Evolutionary conservation across 2,888 invertebrate species (phyloP).

Genomic region (Cyrtodaria siliqua): DNA sequence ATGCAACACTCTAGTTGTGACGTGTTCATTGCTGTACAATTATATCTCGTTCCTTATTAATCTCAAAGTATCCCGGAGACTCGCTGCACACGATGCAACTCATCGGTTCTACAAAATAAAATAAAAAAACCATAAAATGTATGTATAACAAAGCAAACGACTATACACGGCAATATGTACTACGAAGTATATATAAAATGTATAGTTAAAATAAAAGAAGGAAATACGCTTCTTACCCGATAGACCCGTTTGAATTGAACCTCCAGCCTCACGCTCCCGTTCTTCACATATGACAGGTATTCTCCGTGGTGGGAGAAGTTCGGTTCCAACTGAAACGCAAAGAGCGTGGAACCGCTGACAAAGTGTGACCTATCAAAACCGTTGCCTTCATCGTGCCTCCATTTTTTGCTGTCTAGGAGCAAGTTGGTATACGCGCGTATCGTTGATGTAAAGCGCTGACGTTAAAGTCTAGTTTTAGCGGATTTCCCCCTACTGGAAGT

Average conservation of each 20-base stretch:
- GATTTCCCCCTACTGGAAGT: constrained; percentile 39
- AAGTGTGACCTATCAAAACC: constrained; percentile 3
- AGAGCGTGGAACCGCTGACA: constrained; percentile 9
- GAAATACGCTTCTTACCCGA: background rate
- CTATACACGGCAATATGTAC: too few species aligned
- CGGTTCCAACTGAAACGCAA: constrained; percentile 20
- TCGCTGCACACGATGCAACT: constrained; percentile 9
- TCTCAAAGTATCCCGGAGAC: constrained; percentile 1
- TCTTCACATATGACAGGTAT: constrained; percentile 16
- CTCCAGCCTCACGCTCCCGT: constrained; percentile 8
- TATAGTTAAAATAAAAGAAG: background rate
- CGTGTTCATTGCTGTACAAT: constrained; percentile 4
- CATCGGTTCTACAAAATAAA: constrained; percentile 1
- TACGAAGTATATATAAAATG: too few species aligned
- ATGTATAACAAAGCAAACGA: too few species aligned
- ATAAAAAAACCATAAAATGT: background rate
- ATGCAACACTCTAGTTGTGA: constrained; percentile 3
- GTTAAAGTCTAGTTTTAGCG: constrained; percentile 22
- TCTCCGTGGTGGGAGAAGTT: constrained; percentile 18
- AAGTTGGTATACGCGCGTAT: constrained; percentile 29
- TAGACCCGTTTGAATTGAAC: constrained; percentile 4
- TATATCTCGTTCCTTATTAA: constrained; percentile 10
- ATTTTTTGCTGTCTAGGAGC: constrained; percentile 24
- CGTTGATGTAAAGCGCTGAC: background rate
- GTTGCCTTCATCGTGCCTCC: constrained; percentile 30